phyloP scores from a whole-genome alignment of 2,888 invertebrate species.

The Monochamus alternatus region DNA sequence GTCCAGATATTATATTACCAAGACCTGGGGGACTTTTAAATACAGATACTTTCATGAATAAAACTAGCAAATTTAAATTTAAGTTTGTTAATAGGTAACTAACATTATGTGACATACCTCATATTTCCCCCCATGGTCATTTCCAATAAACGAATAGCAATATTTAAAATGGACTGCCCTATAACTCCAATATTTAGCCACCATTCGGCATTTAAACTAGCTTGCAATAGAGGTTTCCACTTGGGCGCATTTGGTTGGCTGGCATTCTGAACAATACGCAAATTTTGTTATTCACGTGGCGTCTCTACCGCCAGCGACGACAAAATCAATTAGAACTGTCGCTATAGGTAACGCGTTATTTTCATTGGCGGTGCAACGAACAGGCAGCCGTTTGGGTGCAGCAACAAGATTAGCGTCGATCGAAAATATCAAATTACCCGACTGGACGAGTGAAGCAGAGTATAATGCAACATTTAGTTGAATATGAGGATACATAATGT shows the following conservation, averaged over 20 bases:
- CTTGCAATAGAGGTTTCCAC: not conserved
- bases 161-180: too few relatives aligned
- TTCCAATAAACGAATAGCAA: too few relatives aligned
- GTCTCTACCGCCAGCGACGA: not conserved
- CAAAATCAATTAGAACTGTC: conserved; percentile 7
- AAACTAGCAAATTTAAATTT: too few relatives aligned
- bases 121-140: too few relatives aligned
- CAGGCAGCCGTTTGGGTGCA: not conserved
- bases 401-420: not conserved
- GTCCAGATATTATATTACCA: too few relatives aligned
- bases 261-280: not conserved
- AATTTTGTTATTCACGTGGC: not conserved
- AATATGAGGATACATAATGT: too few relatives aligned
- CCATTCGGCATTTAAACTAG: not conserved
- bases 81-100: too few relatives aligned
- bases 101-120: too few relatives aligned
- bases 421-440: not conserved
- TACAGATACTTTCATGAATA: too few relatives aligned
- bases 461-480: too few relatives aligned
- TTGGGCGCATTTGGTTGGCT: not conserved
- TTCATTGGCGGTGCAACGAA: not conserved
- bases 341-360: conserved; percentile 3
- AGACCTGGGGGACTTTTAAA: too few relatives aligned
- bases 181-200: too few relatives aligned
- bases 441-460: not conserved